These are phyloP conservation scores for Paramormyrops hopkinsi DNA, from an alignment of 2,797 vertebrate species.

Conservation along the genomic window DNA sequence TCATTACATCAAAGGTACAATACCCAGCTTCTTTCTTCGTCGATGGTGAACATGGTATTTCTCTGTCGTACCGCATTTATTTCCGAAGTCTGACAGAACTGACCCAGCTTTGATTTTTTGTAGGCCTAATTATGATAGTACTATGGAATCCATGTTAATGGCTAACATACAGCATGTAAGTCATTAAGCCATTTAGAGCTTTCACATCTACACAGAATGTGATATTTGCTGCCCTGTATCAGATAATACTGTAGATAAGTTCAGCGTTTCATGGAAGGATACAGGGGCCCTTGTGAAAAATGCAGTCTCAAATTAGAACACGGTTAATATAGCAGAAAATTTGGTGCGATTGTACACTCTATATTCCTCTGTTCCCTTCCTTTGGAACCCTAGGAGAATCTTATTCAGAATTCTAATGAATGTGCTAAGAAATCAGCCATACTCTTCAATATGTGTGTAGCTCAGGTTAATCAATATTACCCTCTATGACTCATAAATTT, in stretches of 20 bases:
- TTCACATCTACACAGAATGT: background rate
- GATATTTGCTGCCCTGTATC: background rate
- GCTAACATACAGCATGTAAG: background rate
- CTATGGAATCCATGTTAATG: background rate
- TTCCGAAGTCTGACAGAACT: background rate
- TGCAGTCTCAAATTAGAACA: background rate
- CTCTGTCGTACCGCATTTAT: background rate
- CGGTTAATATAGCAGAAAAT: background rate
- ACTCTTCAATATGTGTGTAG: background rate
- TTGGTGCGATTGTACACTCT: background rate
- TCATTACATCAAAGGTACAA: slow-evolving; percentile 9
- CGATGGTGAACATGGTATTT: background rate
- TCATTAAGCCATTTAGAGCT: background rate
- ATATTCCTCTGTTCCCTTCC: background rate
- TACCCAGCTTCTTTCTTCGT: background rate
- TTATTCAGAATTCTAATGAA: background rate
- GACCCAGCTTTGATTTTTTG: background rate
- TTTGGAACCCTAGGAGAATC: background rate
- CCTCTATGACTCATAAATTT: background rate
- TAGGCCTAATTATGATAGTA: background rate
- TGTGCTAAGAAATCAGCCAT: background rate
- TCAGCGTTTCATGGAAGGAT: background rate
- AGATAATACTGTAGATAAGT: background rate
- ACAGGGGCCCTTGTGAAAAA: background rate
- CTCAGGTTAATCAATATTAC: background rate